Percentiles rank a stretch among this genome's conserved stretches.
Conservation (phyloP, 23 tunicate genomes). For the Phallusia fumigata region DNA sequence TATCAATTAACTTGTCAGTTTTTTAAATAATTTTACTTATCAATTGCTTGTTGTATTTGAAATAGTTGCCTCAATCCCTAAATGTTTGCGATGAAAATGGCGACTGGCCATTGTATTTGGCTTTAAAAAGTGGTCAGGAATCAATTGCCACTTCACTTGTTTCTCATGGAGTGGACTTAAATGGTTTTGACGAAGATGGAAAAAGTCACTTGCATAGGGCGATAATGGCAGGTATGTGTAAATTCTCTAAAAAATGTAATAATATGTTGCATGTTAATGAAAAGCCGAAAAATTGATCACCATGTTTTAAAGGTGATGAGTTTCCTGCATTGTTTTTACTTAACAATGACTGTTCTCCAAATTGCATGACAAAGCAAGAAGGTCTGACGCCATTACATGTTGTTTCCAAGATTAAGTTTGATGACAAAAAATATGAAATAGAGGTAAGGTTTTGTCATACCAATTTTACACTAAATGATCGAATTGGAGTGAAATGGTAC, state of each 20-base stretch:
- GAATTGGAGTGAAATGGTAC: neutral
- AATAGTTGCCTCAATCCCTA: constrained; percentile 35
- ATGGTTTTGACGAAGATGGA: constrained; percentile 38
- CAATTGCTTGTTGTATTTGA: neutral
- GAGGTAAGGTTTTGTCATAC: no score
- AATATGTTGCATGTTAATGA: no score
- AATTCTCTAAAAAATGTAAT: neutral
- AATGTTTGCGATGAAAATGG: constrained; percentile 58
- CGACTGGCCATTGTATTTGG: constrained; percentile 59
- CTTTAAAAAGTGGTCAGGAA: constrained; percentile 37
- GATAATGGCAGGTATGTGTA: constrained; percentile 29
- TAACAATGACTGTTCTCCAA: constrained; percentile 41
- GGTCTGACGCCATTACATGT: constrained; percentile 46
- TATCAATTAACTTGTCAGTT: no score
- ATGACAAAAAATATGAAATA: constrained; percentile 35
- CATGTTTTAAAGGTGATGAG: neutral
- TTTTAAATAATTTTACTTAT: no score
- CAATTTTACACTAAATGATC: no score
- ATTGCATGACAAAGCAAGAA: constrained; percentile 19
- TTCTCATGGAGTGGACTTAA: constrained; percentile 49
- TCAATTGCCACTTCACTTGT: constrained; percentile 49
- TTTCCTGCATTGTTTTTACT: constrained; percentile 44
- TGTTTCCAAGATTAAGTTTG: constrained; percentile 26
- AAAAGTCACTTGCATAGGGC: constrained; percentile 51
- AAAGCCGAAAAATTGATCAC: neutral